phyloP scores from a whole-genome alignment of 2,113 vertebrate genomes.

The Pteruthius melanotis region DNA sequence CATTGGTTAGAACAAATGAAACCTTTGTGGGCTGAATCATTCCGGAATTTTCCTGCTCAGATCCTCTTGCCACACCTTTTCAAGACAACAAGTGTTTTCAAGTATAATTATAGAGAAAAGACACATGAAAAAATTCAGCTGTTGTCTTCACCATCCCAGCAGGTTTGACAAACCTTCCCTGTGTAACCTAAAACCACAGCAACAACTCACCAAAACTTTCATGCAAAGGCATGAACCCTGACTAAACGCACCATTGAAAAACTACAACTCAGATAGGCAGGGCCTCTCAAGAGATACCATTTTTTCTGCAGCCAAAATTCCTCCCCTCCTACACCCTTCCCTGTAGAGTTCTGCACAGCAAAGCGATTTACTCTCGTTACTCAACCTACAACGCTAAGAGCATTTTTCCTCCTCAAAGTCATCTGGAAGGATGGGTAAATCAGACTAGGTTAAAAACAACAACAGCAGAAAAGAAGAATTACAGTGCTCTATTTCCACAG shows the following conservation, averaged over 20 bases:
- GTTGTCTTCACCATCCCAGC: neutral
- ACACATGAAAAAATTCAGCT: neutral
- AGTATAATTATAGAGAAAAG: neutral
- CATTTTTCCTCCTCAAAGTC: slow-evolving; percentile 4
- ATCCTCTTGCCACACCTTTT: neutral
- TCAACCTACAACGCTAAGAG: neutral
- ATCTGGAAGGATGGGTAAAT: neutral
- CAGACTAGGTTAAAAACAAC: neutral
- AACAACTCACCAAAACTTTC: neutral
- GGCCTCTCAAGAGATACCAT: neutral
- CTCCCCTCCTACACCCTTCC: slow-evolving; percentile 9
- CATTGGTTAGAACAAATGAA: neutral
- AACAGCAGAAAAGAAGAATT: neutral
- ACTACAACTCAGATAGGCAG: neutral
- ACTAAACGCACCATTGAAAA: neutral
- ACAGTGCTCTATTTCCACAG: neutral
- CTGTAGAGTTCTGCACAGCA: neutral
- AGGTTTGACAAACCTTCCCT: neutral
- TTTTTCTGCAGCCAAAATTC: slow-evolving; percentile 16
- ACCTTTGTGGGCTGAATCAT: neutral
- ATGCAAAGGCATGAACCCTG: neutral
- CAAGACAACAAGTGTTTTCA: neutral
- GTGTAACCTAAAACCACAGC: neutral
- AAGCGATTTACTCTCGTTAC: neutral
- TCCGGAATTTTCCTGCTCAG: neutral